Base-by-base conservation (phyloP, 2,113 vertebrate species). In the Rhadina sibilatrix region DNA sequence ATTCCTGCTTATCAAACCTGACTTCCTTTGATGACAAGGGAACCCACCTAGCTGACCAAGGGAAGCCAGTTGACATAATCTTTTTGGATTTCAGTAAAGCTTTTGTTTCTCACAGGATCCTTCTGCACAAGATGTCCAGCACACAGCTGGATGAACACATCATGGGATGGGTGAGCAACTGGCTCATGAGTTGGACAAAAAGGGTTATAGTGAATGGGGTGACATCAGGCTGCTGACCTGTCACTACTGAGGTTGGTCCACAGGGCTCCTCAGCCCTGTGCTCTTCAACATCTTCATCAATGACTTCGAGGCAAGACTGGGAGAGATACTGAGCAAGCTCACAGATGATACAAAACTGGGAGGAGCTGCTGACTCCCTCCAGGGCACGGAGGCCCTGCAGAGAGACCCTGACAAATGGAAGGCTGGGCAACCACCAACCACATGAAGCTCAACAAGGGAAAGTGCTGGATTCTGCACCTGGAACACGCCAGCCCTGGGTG, bases 401-500 rank as follows among this genome's bases (percentile, higher is more conserved):
- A 49, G 65, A 35, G 46, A 68, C 33, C 46, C 8, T 20, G 20
- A 44, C 30, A 65, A 65, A 44, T 44, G 7, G 21, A 64, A 14
- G 28, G 30, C 63, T 23, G 46, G 33, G 33, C 33, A 57, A 28
- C 4, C 53, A 75, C 11, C 33, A 57, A 17, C 33, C 33, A 74
- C 25, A 12, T n/a, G 38, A n/a, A 57, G 33, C 30, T 75, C 25
- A 75, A 18, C 20, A 14, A 10, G 11, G 11, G 42, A 47, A 46
- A 14, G 25, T 13, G 33, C 19, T 9, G 14, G 40, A 57, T 74
- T 35, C 38, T 57, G 21, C 10, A 47, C 18, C 52, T 68, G n/a
- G n/a, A 2, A 27, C 1, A 5, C 13, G 3, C 4, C 40, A 56
- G 3, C 12, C n/a, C 52, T 37, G 21, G 2, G 9, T 54, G 40